Evolutionary conservation across 2,113 vertebrate species (phyloP).

Genomic region (Psephotus haematonotus): DNA sequence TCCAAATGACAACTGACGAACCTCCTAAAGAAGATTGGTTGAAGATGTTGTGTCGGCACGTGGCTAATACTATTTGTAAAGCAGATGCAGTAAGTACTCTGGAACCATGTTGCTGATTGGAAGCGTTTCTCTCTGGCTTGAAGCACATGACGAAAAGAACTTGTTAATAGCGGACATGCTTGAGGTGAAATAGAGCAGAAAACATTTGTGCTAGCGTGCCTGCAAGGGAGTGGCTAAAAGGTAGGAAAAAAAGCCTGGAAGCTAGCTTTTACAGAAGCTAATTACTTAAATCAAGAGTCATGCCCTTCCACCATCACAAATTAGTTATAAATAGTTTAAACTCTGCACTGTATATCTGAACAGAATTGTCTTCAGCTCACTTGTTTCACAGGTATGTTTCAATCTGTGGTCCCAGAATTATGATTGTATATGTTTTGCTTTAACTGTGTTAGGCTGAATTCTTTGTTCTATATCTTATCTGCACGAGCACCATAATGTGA

Average conservation of each 20-base stretch:
- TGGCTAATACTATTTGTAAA: constrained; percentile 97
- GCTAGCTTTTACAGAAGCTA: background rate
- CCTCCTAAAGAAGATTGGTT: constrained; percentile 88
- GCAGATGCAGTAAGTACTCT: constrained; percentile 89
- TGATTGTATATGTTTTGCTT: background rate
- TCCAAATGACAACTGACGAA: constrained; percentile 91
- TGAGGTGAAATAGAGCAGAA: constrained; percentile 3
- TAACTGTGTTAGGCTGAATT: background rate
- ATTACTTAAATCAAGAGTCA: background rate
- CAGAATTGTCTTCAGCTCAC: background rate
- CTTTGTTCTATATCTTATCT: background rate
- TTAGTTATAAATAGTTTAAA: background rate
- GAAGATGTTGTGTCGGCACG: constrained; percentile 88
- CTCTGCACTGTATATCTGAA: background rate
- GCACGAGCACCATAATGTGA: background rate
- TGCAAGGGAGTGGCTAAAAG: background rate
- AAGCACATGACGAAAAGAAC: background rate
- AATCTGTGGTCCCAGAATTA: background rate
- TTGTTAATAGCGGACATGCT: background rate
- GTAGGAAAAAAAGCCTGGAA: background rate
- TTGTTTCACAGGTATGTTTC: background rate
- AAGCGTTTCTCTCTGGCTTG: background rate
- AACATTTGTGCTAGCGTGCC: background rate
- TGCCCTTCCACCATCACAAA: background rate
- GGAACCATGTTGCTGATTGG: background rate